Evolutionary conservation across 1,140 invertebrate species (phyloP), one percentile per base, ranked within the genome.

Genomic region (Diuraphis noxia): DNA sequence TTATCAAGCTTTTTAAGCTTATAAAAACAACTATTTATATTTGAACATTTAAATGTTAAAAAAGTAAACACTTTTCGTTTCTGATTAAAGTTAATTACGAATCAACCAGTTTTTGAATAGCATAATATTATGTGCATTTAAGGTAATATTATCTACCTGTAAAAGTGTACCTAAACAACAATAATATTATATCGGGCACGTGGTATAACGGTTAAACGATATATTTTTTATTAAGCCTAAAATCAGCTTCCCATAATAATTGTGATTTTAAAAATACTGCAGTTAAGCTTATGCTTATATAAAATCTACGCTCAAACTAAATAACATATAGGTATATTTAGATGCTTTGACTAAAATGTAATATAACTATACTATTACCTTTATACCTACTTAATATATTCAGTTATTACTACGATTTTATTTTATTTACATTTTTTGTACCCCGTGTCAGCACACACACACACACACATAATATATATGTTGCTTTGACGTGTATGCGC

Each of bases 401-500:
- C 56, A 17, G 56, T n/a, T 34, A 17, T 72, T n/a, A 13, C 4
- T 49, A n/a, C n/a, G n/a, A n/a, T 56, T 63, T 63, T 30, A 30
- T 56, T 56, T 85, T n/a, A n/a, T 85, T 43, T 49, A 21, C 13
- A n/a, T 19, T 34, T 86, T 46, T 49, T 86, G 10, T 46, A 46
- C 43, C n/a, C 84, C 43, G 79, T 40, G 38, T 30, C 36, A 7
- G 38, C 6, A 41, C 38, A 17, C n/a, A n/a, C 17, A n/a, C 17
- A 46, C n/a, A n/a, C n/a, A n/a, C n/a, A n/a, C n/a, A n/a, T n/a
- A n/a, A n/a, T n/a, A 10, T 36, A 34, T 46, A 36, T 49, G 34
- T 8, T n/a, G 85, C 52, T 72, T 72, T 56, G 85, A 87, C 46
- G 85, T 46, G 85, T 87, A 87, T 87, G 85, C n/a, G 85, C 85